These are phyloP conservation scores for Morone chrysops DNA, from an alignment of 2,113 vertebrate genomes.

Conservation along the genomic window DNA sequence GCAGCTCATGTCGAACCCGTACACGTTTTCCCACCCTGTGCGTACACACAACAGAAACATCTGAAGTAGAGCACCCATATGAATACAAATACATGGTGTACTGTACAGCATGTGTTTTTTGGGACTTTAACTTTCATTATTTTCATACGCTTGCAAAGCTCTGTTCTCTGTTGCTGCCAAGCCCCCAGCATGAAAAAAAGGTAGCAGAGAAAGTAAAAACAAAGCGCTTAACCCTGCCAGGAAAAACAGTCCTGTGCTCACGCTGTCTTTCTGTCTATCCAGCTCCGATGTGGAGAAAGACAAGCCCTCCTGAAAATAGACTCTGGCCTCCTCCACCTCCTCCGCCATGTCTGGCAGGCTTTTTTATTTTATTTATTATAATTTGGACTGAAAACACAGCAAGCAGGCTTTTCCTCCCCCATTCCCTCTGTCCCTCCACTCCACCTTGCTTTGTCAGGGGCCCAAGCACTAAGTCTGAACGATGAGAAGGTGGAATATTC, in stretches of 20 bases:
- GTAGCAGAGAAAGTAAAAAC: constrained; percentile 39
- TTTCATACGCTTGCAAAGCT: constrained; percentile 3
- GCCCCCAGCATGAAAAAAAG: constrained; percentile 26
- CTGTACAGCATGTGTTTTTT: not conserved
- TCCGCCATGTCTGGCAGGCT: constrained; percentile 70
- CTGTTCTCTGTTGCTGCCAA: constrained; percentile 37
- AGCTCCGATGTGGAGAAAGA: constrained; percentile 41
- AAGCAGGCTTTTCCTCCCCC: constrained; percentile 49
- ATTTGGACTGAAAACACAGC: constrained; percentile 55
- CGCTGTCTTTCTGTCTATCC: constrained; percentile 53
- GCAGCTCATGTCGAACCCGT: constrained; percentile 99
- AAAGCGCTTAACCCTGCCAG: constrained; percentile 51
- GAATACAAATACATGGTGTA: not conserved
- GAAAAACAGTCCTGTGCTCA: constrained; percentile 10
- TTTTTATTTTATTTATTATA: constrained; percentile 29
- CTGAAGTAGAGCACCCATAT: not conserved
- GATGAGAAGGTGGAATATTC: constrained; percentile 55
- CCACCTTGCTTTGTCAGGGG: constrained; percentile 53
- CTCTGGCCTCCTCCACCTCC: constrained; percentile 62
- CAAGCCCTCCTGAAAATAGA: constrained; percentile 71
- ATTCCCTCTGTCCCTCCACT: constrained; percentile 57
- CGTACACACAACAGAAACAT: constrained; percentile 29
- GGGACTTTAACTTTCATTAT: not conserved
- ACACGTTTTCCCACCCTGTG: constrained; percentile 99
- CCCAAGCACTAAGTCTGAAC: constrained; percentile 60